These are phyloP conservation scores for Choloepus didactylus DNA, from an alignment of 2,797 vertebrate genomes.

Conservation along the genomic window DNA sequence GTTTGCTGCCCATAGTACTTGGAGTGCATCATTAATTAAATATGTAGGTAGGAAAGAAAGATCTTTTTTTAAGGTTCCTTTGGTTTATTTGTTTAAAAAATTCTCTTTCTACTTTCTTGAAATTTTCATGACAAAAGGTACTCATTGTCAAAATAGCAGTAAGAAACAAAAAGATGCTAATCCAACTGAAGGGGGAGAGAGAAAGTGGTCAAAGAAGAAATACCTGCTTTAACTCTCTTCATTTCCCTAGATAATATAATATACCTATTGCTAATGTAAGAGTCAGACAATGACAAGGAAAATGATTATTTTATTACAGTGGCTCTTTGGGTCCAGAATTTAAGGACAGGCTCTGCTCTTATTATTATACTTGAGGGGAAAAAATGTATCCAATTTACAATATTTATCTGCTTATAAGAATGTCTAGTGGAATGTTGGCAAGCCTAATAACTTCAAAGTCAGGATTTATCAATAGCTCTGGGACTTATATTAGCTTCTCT, in stretches of 20 bases:
- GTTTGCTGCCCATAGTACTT: constrained; percentile 76
- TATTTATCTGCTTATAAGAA: background rate
- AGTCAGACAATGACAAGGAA: constrained; percentile 50
- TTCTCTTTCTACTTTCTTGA: constrained; percentile 67
- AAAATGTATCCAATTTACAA: background rate
- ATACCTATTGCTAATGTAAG: constrained; percentile 53
- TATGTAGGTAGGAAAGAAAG: background rate
- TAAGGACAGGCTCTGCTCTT: constrained; percentile 14
- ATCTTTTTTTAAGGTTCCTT: constrained; percentile 19
- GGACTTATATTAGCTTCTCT: constrained; percentile 1
- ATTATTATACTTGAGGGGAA: background rate
- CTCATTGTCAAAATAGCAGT: constrained; percentile 73
- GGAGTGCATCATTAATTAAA: constrained; percentile 75
- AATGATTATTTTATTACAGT: constrained; percentile 69
- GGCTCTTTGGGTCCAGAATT: constrained; percentile 35
- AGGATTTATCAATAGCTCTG: constrained; percentile 39
- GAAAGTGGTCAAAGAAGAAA: constrained; percentile 22
- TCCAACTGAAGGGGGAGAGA: constrained; percentile 52
- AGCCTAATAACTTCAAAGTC: constrained; percentile 1
- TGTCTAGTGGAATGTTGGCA: background rate
- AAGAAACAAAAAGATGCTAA: constrained; percentile 67
- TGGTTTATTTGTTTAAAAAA: constrained; percentile 51
- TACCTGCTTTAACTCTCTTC: constrained; percentile 56
- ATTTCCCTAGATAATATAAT: constrained; percentile 48
- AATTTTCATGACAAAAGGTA: constrained; percentile 66